A percentile compares a stretch with the other conserved stretches of the same genome.
phyloP scores from a whole-genome alignment of 2,888 invertebrate genomes.

The Ophion costatus region DNA sequence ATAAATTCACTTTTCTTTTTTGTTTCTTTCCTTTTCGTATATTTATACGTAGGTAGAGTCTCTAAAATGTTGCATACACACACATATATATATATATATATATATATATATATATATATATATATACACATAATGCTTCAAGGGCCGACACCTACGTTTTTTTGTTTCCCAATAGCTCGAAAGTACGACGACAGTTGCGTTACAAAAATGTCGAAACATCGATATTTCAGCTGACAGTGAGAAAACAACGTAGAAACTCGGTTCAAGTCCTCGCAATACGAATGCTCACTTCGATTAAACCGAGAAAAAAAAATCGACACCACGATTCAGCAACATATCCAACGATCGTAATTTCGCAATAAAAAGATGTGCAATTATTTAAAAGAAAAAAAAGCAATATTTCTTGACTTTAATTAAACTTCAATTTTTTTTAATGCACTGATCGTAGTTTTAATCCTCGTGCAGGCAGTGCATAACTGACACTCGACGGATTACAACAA shows the following conservation, averaged over 20 bases:
- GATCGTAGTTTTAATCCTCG: constrained; percentile 42
- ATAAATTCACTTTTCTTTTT: no score
- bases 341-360: no score
- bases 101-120: no score
- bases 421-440: constrained; percentile 13
- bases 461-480: constrained; percentile 31
- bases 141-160: not conserved
- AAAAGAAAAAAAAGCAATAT: not conserved
- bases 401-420: no score
- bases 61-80: not conserved
- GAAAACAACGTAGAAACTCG: not conserved
- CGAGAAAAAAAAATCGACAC: not conserved
- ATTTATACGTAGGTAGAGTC: not conserved
- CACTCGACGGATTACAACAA: constrained; percentile 8
- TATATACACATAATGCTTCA: not conserved
- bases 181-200: not conserved
- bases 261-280: not conserved
- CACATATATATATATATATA: no score
- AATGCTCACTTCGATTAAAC: not conserved
- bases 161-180: not conserved
- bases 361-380: not conserved
- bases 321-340: no score
- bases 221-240: constrained; percentile 4
- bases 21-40: not conserved
- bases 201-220: constrained; percentile 2